phyloP scores from a whole-genome alignment of 2,797 vertebrate genomes.

The Morus bassanus region DNA sequence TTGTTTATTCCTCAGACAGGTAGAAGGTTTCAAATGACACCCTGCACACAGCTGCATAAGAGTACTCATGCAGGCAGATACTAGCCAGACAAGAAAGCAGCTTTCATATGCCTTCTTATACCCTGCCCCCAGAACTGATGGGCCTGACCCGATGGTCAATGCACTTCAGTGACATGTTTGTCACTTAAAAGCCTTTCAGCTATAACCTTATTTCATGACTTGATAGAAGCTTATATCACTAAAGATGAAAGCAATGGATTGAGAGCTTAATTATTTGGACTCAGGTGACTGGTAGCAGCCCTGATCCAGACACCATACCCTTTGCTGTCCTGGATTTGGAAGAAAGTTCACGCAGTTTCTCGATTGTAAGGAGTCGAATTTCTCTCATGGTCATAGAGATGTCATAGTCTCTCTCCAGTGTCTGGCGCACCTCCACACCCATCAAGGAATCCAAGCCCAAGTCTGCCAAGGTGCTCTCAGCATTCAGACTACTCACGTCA shows the following conservation, averaged over 20 bases:
- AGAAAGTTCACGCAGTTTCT: slow-evolving; percentile 86
- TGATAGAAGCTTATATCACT: not conserved
- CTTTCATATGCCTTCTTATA: not conserved
- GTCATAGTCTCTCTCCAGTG: slow-evolving; percentile 89
- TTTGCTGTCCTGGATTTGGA: slow-evolving; percentile 51
- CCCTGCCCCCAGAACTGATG: not conserved
- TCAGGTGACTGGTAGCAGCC: not conserved
- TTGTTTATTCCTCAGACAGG: not conserved
- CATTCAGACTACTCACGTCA: slow-evolving; percentile 83
- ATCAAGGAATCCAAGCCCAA: slow-evolving; percentile 95
- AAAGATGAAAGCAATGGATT: not conserved
- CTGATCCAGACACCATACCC: slow-evolving; percentile 62
- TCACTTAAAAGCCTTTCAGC: not conserved
- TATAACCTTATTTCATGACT: not conserved
- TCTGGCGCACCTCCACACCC: slow-evolving; percentile 97
- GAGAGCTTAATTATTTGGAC: not conserved
- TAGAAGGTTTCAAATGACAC: not conserved
- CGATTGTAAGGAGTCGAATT: slow-evolving; percentile 89
- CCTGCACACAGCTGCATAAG: not conserved
- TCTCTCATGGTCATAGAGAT: slow-evolving; percentile 92
- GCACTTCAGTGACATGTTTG: not conserved
- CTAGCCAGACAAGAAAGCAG: not conserved
- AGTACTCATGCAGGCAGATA: not conserved
- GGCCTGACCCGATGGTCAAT: not conserved
- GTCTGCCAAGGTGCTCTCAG: slow-evolving; percentile 87